Evolutionary conservation across 2,797 vertebrate genomes (phyloP).

Genomic region (Lepilemur ruficaudatus): DNA sequence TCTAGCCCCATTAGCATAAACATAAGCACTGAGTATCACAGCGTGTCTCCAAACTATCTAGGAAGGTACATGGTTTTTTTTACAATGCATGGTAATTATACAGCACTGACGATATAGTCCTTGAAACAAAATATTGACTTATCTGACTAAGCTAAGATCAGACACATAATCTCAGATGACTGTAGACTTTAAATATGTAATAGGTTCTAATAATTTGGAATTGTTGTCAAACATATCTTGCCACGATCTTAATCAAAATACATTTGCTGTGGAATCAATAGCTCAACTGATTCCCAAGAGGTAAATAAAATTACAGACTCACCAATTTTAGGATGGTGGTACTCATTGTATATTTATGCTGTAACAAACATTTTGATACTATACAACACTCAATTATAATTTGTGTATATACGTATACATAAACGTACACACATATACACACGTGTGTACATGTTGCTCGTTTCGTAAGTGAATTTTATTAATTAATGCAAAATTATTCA

Average conservation of each 20-base stretch:
- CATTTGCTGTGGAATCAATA: constrained; percentile 62
- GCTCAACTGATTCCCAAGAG: constrained; percentile 54
- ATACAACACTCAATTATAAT: background rate
- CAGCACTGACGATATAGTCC: background rate
- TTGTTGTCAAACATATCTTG: constrained; percentile 47
- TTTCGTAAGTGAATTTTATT: background rate
- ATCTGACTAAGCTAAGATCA: constrained; percentile 12
- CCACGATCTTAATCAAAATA: constrained; percentile 67
- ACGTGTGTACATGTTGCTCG: background rate
- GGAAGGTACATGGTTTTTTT: background rate
- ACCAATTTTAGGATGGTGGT: constrained; percentile 20
- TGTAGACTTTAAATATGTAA: constrained; percentile 39
- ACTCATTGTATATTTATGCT: constrained; percentile 49
- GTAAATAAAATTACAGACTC: constrained; percentile 46
- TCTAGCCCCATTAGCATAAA: background rate
- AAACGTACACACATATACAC: background rate
- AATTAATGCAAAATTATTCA: background rate
- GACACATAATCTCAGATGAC: constrained; percentile 4
- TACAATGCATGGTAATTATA: fast-evolving
- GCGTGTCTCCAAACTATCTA: background rate
- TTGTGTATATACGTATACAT: background rate
- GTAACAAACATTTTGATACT: constrained; percentile 11
- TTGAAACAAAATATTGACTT: constrained; percentile 3
- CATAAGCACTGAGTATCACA: background rate
- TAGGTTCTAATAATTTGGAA: constrained; percentile 42